Evolutionary conservation across 2,797 vertebrate species (phyloP).

Genomic region (Catharus ustulatus): DNA sequence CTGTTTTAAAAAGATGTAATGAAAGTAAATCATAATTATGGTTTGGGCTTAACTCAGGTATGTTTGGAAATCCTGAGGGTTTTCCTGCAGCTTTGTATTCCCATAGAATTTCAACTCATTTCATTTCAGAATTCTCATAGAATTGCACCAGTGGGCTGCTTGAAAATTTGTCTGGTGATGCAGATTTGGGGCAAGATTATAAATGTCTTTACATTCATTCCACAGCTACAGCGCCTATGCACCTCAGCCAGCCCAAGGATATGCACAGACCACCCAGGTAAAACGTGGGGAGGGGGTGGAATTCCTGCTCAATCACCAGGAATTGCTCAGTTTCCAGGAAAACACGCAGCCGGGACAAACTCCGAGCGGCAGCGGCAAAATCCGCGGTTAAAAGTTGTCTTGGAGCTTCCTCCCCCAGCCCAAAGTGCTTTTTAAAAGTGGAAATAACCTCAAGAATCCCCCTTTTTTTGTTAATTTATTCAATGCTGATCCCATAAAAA

Average conservation of each 20-base stretch:
- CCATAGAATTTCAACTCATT: background rate
- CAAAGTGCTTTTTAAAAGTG: background rate
- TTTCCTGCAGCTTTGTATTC: background rate
- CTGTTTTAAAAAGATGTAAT: background rate
- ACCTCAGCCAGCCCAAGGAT: constrained; percentile 91
- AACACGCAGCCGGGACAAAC: rapidly evolving
- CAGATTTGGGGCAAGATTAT: background rate
- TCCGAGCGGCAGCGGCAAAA: rapidly evolving
- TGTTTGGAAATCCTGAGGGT: background rate
- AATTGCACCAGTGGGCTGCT: background rate
- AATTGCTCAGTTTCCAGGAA: background rate
- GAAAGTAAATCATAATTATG: background rate
- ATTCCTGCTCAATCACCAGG: background rate
- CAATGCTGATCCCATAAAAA: background rate
- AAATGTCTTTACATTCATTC: constrained; percentile 51
- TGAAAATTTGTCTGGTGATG: background rate
- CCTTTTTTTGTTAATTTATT: background rate
- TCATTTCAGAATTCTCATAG: background rate
- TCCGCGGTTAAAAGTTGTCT: background rate
- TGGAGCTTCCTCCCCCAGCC: background rate
- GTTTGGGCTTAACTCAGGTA: background rate
- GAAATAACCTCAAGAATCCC: background rate
- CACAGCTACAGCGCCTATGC: constrained; percentile 92
- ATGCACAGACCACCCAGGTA: constrained; percentile 95
- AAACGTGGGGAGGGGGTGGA: background rate